A percentile compares a stretch with the other conserved stretches of the same genome.
Conservation (phyloP, 2,113 vertebrate genomes). For the Nothoprocta pentlandii region DNA sequence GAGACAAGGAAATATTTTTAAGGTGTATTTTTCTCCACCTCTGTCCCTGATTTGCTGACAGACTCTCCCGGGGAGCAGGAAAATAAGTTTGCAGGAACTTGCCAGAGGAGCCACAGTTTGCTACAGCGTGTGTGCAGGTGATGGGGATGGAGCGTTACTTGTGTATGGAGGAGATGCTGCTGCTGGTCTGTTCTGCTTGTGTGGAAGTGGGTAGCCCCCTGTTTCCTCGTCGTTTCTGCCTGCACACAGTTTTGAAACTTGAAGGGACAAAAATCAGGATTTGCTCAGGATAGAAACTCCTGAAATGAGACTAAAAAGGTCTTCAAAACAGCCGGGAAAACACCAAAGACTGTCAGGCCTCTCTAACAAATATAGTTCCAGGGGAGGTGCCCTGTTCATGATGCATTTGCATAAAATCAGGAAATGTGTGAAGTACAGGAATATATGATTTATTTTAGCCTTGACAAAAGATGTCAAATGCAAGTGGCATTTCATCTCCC, state of each 20-base stretch:
- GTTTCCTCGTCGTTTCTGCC: background rate
- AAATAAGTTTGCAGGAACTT: background rate
- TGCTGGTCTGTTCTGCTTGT: background rate
- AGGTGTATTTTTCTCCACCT: background rate
- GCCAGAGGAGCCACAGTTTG: background rate
- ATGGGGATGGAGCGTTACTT: background rate
- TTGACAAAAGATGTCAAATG: background rate
- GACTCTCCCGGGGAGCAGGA: background rate
- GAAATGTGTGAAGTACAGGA: accelerated
- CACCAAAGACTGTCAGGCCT: background rate
- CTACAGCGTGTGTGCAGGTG: background rate
- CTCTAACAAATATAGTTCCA: background rate
- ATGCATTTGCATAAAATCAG: background rate
- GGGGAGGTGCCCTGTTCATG: accelerated
- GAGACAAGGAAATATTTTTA: background rate
- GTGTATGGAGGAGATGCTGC: accelerated
- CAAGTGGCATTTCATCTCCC: background rate
- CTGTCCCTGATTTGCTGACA: background rate
- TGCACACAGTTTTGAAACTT: background rate
- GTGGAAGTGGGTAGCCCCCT: background rate
- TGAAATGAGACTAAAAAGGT: background rate
- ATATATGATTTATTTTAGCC: background rate
- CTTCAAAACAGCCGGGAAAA: background rate
- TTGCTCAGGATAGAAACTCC: background rate
- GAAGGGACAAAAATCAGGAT: background rate